These are phyloP conservation scores for Stercorarius parasiticus DNA, from an alignment of 2,113 vertebrate species.

Conservation along the genomic window DNA sequence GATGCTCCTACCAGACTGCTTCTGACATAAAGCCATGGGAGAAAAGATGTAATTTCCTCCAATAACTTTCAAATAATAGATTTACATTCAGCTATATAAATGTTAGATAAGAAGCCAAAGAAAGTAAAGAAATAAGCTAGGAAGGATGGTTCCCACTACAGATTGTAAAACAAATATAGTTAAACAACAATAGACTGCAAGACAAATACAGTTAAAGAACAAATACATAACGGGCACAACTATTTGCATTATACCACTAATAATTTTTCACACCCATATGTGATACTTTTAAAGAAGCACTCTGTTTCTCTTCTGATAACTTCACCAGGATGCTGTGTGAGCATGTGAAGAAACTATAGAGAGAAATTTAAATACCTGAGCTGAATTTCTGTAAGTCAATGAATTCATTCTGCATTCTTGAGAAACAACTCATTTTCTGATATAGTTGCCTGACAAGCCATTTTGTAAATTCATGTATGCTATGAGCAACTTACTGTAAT, in stretches of 20 bases:
- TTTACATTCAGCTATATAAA: not conserved
- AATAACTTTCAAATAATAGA: not conserved
- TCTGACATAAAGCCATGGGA: not conserved
- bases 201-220: not conserved
- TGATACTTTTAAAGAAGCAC: not conserved
- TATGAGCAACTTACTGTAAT: not conserved
- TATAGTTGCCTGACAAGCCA: not conserved
- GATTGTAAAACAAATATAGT: not conserved
- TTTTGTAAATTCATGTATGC: constrained; percentile 17
- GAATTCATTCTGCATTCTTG: not conserved
- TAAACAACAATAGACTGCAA: not conserved
- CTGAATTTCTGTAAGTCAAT: not conserved
- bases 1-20: not conserved
- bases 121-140: not conserved
- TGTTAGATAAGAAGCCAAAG: not conserved
- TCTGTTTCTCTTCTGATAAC: not conserved
- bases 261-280: not conserved
- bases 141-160: not conserved
- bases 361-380: not conserved
- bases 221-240: rapidly evolving
- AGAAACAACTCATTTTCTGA: constrained; percentile 17
- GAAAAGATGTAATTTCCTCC: not conserved
- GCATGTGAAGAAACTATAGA: not conserved
- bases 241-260: not conserved
- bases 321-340: not conserved